Evolutionary conservation across 30 jellyfish, hydroid and myxozoan genomes (phyloP).

Genomic region (Aurelia sp.): DNA sequence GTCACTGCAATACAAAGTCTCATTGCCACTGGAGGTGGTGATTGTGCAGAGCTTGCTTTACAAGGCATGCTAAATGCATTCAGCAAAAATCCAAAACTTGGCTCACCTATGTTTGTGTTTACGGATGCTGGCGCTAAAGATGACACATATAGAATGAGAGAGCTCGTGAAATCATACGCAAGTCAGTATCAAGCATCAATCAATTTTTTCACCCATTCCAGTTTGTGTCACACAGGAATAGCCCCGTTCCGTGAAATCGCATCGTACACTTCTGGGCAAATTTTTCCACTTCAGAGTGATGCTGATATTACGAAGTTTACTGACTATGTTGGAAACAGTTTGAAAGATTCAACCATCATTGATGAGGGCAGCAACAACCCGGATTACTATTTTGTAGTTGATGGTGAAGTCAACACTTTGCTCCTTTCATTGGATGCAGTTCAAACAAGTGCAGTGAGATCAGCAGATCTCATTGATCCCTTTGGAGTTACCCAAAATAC

Average conservation of each 20-base stretch:
- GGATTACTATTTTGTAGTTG: slow-evolving; percentile 12
- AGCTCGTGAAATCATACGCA: slow-evolving; percentile 42
- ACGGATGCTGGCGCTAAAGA: slow-evolving; percentile 96
- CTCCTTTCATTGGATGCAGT: slow-evolving; percentile 36
- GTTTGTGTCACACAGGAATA: slow-evolving; percentile 11
- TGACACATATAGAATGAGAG: slow-evolving; percentile 46
- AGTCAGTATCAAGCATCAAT: slow-evolving; percentile 24
- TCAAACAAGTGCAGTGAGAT: slow-evolving; percentile 29
- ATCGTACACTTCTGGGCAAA: slow-evolving; percentile 84
- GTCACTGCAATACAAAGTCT: slow-evolving; percentile 67
- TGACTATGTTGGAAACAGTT: slow-evolving; percentile 58
- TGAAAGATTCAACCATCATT: slow-evolving; percentile 50
- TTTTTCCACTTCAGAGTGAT: slow-evolving; percentile 41
- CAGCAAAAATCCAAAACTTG: slow-evolving; percentile 63
- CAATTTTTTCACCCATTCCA: slow-evolving; percentile 27
- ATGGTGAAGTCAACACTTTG: slow-evolving; percentile 41
- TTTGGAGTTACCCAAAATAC: slow-evolving; percentile 32
- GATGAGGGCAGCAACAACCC: slow-evolving; percentile 63
- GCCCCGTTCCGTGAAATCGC: slow-evolving; percentile 75
- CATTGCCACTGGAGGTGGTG: slow-evolving; percentile 84
- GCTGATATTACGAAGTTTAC: slow-evolving; percentile 47
- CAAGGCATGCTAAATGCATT: slow-evolving; percentile 90
- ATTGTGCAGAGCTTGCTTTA: slow-evolving; percentile 92
- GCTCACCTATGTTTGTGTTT: slow-evolving; percentile 96
- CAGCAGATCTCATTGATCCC: slow-evolving; percentile 52